phyloP scores from a whole-genome alignment of 2,888 invertebrate species.

The Thera britannica region DNA sequence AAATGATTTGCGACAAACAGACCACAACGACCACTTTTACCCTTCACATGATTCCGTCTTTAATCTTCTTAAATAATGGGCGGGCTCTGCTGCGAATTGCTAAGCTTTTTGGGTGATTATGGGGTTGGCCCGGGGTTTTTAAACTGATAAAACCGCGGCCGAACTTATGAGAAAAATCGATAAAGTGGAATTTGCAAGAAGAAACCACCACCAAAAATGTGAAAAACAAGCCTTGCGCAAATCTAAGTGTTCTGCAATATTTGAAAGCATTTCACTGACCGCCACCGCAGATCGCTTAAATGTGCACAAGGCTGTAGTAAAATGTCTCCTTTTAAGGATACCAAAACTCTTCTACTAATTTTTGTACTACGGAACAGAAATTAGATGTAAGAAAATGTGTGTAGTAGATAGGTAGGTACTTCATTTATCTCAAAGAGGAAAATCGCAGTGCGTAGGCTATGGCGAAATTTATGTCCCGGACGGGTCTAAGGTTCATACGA shows the following conservation, averaged over 20 bases:
- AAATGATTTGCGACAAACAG: constrained; percentile 41
- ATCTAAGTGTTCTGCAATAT: too few species aligned
- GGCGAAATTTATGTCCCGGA: constrained; percentile 29
- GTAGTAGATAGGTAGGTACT: background rate
- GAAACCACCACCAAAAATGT: background rate
- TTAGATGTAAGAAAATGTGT: too few species aligned
- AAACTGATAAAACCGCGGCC: background rate
- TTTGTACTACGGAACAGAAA: too few species aligned
- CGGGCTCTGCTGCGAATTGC: constrained; percentile 21
- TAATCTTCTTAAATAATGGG: constrained; percentile 32
- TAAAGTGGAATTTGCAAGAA: background rate
- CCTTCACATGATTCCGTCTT: constrained; percentile 29
- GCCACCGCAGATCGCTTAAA: too few species aligned
- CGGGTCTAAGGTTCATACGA: constrained; percentile 24
- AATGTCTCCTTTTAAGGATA: too few species aligned
- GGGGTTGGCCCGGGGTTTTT: constrained; percentile 1
- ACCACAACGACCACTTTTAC: constrained; percentile 42
- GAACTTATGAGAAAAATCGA: background rate
- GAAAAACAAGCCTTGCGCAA: too few species aligned
- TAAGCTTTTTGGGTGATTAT: constrained; percentile 23
- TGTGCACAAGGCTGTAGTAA: too few species aligned
- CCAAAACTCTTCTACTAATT: too few species aligned
- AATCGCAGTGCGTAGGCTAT: constrained; percentile 24
- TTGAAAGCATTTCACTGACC: too few species aligned
- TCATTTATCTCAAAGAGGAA: constrained; percentile 24